Evolutionary conservation across 2,797 vertebrate genomes (phyloP), one percentile per base, ranked within the genome.

Genomic region (Hippocampus kuda): DNA sequence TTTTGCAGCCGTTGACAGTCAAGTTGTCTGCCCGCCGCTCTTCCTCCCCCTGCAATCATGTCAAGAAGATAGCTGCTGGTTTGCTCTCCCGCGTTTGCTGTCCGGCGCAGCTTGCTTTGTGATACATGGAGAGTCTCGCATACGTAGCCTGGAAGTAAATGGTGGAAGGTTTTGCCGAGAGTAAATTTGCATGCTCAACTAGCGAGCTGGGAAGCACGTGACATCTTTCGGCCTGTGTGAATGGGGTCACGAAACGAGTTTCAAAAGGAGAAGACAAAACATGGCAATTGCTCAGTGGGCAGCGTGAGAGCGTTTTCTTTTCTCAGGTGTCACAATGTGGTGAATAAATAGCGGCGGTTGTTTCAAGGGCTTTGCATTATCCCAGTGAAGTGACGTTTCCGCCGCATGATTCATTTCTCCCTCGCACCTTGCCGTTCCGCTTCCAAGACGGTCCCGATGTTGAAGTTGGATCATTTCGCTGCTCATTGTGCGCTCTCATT

Each of bases 401-500:
- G 27, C 5, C 56, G 30, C 13, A 30, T 30, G 26, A 59, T 59
- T 59, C 26, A 27, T 59, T 59, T 59, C 8, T 22, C 59, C 59
- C 13, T 24, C 46, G 67, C 66, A 56, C 18, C 11, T 30, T 53
- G 5, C 66, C 48, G 22, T n/a, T 38, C 12, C 4, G 78, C 80
- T 79, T 83, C 78, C 71, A 41, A 69, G 34, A 38, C 7, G 34
- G 34, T 7, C 34, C 34, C 34, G 49, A 83, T 67, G 73, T 78
- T 49, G 69, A 70, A 51, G 42, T 83, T 15, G 26, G 78, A 82
- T 85, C 74, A 82, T 75, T 72, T 61, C 3, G 30, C 80, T 30
- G 42, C 63, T 77, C 75, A 81, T 66, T 67, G 41, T 78, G 76
- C 70, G 59, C 77, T 78, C 81, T 83, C 85, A 76, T 86, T 80